Conservation (phyloP, 2,797 vertebrate species). For the Selene dorsalis region DNA sequence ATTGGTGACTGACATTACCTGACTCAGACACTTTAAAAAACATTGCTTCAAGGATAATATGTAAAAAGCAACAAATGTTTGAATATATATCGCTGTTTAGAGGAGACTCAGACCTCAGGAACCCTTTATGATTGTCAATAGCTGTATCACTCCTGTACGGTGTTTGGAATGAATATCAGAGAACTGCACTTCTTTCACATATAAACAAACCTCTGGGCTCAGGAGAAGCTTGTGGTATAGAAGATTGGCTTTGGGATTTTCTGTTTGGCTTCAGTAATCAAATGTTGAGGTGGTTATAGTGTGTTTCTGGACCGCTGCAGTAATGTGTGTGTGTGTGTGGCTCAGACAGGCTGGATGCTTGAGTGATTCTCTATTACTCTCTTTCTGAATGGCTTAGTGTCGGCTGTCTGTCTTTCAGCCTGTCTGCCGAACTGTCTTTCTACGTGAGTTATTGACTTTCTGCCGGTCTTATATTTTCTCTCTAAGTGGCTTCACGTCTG, state of each 20-base stretch:
- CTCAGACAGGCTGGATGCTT: constrained; percentile 21
- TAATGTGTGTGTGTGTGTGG: constrained; percentile 30
- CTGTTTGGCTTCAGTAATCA: constrained; percentile 42
- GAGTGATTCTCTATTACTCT: constrained; percentile 52
- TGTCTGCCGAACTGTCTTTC: constrained; percentile 34
- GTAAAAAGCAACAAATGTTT: not conserved
- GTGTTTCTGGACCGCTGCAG: constrained; percentile 35
- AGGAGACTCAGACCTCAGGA: constrained; percentile 24
- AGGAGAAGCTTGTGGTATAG: constrained; percentile 28
- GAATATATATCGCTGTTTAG: not conserved
- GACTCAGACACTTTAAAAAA: no score
- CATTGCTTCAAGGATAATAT: not conserved
- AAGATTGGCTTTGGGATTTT: constrained; percentile 35
- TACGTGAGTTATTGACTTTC: constrained; percentile 62
- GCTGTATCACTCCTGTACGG: not conserved
- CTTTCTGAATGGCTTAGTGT: constrained; percentile 35
- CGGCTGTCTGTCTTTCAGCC: constrained; percentile 25
- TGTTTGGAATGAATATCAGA: constrained; percentile 36
- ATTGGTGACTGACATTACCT: not conserved
- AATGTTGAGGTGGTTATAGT: constrained; percentile 41
- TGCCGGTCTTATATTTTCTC: constrained; percentile 27
- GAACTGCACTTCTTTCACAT: constrained; percentile 5
- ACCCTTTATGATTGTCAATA: not conserved
- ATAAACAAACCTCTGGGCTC: constrained; percentile 35
- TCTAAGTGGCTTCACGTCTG: not conserved